Evolutionary conservation across 2,797 vertebrate species (phyloP).

Genomic region (Sarcophilus harrisii): DNA sequence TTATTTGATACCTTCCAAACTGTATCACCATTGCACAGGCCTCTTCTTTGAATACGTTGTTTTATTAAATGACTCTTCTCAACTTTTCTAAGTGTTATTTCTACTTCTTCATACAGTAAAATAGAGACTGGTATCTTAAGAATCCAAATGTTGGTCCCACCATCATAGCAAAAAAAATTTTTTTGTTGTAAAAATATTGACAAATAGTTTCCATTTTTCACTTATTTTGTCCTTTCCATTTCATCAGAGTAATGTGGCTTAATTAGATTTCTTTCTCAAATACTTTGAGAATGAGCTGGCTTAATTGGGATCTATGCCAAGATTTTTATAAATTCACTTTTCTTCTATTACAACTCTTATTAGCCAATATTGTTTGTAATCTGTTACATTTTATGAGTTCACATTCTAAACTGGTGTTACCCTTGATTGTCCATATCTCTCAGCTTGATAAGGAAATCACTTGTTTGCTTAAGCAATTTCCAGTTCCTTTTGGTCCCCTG

Average conservation of each 20-base stretch:
- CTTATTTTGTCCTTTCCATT: neutral
- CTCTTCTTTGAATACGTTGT: neutral
- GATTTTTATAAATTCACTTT: neutral
- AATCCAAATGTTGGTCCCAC: neutral
- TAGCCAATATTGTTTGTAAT: neutral
- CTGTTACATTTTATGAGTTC: neutral
- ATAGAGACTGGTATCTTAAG: neutral
- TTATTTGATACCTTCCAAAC: neutral
- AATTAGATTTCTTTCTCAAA: neutral
- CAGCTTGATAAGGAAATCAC: neutral
- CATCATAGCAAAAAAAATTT: neutral
- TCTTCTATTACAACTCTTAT: neutral
- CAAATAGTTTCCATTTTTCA: neutral
- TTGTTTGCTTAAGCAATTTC: neutral
- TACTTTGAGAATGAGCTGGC: neutral
- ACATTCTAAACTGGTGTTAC: neutral
- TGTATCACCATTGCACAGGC: neutral
- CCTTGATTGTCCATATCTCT: neutral
- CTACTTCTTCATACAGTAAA: neutral
- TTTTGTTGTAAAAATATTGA: neutral
- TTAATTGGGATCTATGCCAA: neutral
- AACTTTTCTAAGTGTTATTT: neutral
- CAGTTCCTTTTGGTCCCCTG: neutral
- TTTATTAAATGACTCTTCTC: neutral
- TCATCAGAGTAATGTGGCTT: neutral